Base-by-base conservation (phyloP, 2,888 invertebrate genomes). In the Oscheius sp. region DNA sequence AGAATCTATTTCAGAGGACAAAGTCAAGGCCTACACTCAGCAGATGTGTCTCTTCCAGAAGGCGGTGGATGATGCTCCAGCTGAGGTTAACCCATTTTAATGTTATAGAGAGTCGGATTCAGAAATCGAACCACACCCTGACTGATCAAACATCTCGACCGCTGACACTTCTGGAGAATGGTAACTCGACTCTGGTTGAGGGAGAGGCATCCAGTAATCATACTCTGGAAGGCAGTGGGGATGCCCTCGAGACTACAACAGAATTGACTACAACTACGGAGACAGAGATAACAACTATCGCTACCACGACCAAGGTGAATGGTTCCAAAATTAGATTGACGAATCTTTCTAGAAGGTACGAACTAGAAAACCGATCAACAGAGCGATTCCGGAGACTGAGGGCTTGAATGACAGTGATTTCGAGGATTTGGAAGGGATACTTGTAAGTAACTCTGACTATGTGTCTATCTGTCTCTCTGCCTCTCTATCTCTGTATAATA, bases 361-460 rank as follows among this genome's bases (percentile, higher is more conserved):
- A 59, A 57, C 58, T 11, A n/a, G 21, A 7, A 35, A 51, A 7
- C 48, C 57, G 2, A 78, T 78, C 29, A 77, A 77, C 62, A 57
- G 57, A 5, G 60, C 47, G 1, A 84, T 84, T 70, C 84, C 84
- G 21, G 84, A 84, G 74, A 77, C 84, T 2, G 84, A 84, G 68
- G 84, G 83, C 42, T 70, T 84, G 48, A 79, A 79, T 66, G 77
- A 78, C 51, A 75, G 73, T 5, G 80, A 81, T 33, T 78, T 81
- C 13, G 78, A 76, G 11, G 70, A 76, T 21, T 60, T 59, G 33
- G 71, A 65, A 32, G 74, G 47, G 60, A 66, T 57, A 58, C 63
- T 50, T 75, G 78, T 66, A 65, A 37, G 55, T 55, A 7, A 47
- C 9, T 21, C 21, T 21, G 21, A 21, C 21, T 21, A 21, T 21